Conservation (phyloP, 2,113 vertebrate species). For the Peromyscus californicus region DNA sequence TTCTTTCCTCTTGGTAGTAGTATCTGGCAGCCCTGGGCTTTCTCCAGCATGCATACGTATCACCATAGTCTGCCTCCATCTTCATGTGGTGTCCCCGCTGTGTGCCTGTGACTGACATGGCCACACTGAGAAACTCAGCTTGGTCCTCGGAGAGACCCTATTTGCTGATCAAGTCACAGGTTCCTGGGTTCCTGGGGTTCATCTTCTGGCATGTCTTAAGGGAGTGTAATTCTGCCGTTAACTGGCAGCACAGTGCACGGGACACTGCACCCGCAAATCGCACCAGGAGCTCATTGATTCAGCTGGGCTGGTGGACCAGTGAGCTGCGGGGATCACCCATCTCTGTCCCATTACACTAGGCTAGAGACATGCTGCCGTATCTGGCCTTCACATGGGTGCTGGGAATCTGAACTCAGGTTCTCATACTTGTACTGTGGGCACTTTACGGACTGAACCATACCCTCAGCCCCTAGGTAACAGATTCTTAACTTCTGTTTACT, state of each 20-base stretch:
- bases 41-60: accelerated
- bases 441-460: background rate
- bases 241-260: too few relatives aligned
- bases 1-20: background rate
- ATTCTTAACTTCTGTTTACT: background rate
- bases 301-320: background rate
- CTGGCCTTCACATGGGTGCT: background rate
- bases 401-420: background rate
- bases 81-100: accelerated
- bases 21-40: background rate
- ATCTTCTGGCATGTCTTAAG: too few relatives aligned
- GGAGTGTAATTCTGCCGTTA: background rate
- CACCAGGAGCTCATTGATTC: background rate
- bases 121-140: background rate
- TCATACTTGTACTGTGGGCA: background rate
- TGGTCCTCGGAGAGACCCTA: background rate
- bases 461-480: background rate
- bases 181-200: background rate
- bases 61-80: background rate
- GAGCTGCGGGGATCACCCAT: background rate
- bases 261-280: background rate
- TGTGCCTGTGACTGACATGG: too few relatives aligned
- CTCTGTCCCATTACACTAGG: background rate
- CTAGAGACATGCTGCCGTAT: background rate
- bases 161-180: too few relatives aligned